These are phyloP conservation scores for Drosophila koepferae DNA, from an alignment of 2,888 invertebrate genomes.

Conservation along the genomic window DNA sequence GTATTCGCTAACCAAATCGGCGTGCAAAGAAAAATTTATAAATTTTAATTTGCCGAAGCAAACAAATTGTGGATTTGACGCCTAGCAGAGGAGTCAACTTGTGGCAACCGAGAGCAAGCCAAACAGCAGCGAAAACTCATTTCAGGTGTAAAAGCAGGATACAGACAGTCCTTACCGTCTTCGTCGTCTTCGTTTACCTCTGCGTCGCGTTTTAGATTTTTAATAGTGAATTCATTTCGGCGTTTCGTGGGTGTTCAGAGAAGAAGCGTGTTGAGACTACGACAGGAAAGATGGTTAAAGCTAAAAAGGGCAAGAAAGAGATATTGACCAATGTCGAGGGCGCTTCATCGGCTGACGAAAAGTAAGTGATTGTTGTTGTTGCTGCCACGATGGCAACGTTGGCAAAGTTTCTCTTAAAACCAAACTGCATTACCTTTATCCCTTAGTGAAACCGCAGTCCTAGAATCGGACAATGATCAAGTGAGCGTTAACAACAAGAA, in stretches of 20 bases:
- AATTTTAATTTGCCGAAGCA: conserved; percentile 24
- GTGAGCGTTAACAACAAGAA: conserved; percentile 84
- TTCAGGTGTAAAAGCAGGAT: conserved; percentile 13
- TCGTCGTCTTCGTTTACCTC: conserved; percentile 29
- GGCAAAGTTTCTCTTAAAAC: conserved; percentile 63
- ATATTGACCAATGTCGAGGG: conserved; percentile 84
- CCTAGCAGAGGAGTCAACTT: conserved; percentile 12
- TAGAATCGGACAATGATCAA: conserved; percentile 72
- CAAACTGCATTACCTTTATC: conserved; percentile 9
- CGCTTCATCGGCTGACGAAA: conserved; percentile 88
- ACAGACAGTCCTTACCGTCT: conserved; percentile 10
- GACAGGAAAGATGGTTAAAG: conserved; percentile 89
- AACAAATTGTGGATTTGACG: conserved; percentile 21
- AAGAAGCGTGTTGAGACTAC: conserved; percentile 85
- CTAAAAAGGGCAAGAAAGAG: conserved; percentile 93
- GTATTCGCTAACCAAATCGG: conserved; percentile 59
- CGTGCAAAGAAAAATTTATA: conserved; percentile 52
- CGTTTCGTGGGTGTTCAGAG: conserved; percentile 69
- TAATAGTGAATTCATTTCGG: conserved; percentile 73
- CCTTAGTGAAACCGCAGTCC: conserved; percentile 87
- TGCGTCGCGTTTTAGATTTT: conserved; percentile 70
- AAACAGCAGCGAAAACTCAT: conserved; percentile 2
- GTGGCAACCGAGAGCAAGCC: conserved; percentile 14
- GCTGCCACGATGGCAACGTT: conserved; percentile 53
- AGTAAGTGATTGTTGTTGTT: conserved; percentile 86